phyloP scores from a whole-genome alignment of 2,797 vertebrate genomes.

The Sebastes iracundus region DNA sequence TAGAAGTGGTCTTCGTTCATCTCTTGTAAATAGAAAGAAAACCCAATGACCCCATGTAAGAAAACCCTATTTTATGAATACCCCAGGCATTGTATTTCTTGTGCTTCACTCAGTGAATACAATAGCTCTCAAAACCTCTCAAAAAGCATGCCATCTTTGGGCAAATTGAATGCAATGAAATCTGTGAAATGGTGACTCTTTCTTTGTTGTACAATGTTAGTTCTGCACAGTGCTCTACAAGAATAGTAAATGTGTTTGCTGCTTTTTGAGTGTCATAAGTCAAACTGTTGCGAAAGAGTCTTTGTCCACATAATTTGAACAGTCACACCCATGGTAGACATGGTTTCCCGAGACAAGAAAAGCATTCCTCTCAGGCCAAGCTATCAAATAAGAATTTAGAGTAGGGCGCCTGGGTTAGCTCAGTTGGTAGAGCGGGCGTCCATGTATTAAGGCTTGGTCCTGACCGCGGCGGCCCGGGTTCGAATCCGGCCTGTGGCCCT shows the following conservation, averaged over 20 bases:
- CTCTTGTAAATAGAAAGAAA: conserved; percentile 1
- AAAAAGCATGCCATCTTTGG: neutral
- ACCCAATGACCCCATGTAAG: neutral
- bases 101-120: neutral
- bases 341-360: conserved; percentile 30
- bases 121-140: neutral
- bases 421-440: no score
- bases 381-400: conserved; percentile 17
- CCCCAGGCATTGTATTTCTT: neutral
- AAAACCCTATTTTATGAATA: neutral
- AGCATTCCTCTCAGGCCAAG: conserved; percentile 25
- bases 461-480: no score
- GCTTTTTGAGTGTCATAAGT: conserved; percentile 26
- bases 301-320: conserved; percentile 55
- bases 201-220: neutral
- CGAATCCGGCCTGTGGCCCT: no score
- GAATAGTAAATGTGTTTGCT: conserved; percentile 8
- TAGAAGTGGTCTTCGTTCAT: neutral
- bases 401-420: no score
- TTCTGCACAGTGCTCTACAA: neutral
- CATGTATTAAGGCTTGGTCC: no score
- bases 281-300: conserved; percentile 52
- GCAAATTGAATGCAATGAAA: neutral
- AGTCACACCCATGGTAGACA: conserved; percentile 50
- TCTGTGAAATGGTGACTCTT: neutral